Base-by-base conservation (phyloP, 2,113 vertebrate species). In the Colinus virginianus region DNA sequence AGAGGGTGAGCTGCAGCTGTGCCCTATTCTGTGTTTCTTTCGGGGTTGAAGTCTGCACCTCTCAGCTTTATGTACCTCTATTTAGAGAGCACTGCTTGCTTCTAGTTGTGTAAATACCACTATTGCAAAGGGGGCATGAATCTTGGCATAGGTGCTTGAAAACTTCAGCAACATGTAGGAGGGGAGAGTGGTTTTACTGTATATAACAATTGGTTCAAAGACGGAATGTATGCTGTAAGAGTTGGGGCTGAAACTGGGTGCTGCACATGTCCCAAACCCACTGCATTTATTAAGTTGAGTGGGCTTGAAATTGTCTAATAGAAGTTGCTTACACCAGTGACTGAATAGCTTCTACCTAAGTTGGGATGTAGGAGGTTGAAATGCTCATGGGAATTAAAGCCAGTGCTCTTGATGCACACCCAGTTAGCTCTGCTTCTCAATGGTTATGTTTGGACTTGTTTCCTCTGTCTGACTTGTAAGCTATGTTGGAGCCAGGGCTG, bases 1-100 rank as follows among this genome's bases (percentile, higher is more conserved):
- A 96, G 99, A 99, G 36, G 98, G 99, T 99, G 91, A 98, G 97
- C 32, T 43, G 62, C 15, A 38, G 66, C 78, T 76, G 16, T 51
- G 43, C 25, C 40, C 48, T 90, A 25, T 20, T 56, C 40, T 55
- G 14, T 38, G 25, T 11, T 43, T 42, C 0, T 19, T 74, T 64
- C n/a, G 59, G 67, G 23, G 75, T 4, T 46, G 26, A 38, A 66
- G 3, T 34, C 28, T 77, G 32, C 61, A 88, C 34, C 55, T 93
- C 34, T 58, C 46, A 68, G 46, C 58, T 56, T 70, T 90, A 53
- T 17, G 36, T 67, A 2, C 0, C 34, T 66, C 23, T 67, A 0
- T 55, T 69, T 45, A 43, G 26, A 90, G 48, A 40, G 38, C 78
- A 1, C 11, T 80, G 34, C 66, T 82, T 75, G 45, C n/a, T 74